phyloP scores from a whole-genome alignment of 2,797 vertebrate genomes.

The Crypturellus tataupa region DNA sequence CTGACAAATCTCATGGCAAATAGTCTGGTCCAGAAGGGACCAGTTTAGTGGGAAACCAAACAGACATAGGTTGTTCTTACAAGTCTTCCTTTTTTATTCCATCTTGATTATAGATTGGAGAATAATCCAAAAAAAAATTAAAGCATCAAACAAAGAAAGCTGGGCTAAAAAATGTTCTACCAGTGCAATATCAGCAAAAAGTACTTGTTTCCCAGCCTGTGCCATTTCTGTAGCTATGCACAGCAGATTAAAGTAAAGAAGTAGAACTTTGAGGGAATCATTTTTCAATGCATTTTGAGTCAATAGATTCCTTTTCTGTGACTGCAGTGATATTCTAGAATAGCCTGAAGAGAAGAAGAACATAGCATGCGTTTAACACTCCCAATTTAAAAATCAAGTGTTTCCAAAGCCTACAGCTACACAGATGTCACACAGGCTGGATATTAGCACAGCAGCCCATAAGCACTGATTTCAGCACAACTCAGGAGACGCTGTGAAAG shows the following conservation, averaged over 20 bases:
- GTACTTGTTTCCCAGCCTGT: background rate
- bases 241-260: background rate
- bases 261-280: background rate
- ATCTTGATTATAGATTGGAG: background rate
- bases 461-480: background rate
- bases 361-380: background rate
- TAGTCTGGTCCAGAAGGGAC: background rate
- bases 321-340: background rate
- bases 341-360: background rate
- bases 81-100: background rate
- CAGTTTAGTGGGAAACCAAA: background rate
- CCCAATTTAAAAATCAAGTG: background rate
- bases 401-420: background rate
- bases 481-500: background rate
- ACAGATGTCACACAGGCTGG: background rate
- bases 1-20: background rate
- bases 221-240: background rate
- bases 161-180: background rate
- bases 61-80: background rate
- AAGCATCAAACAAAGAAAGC: background rate
- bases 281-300: background rate
- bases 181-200: background rate
- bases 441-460: background rate
- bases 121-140: constrained; percentile 11
- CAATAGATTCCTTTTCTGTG: background rate